Evolutionary conservation across 2,113 vertebrate genomes (phyloP).

Genomic region (Peromyscus leucopus): DNA sequence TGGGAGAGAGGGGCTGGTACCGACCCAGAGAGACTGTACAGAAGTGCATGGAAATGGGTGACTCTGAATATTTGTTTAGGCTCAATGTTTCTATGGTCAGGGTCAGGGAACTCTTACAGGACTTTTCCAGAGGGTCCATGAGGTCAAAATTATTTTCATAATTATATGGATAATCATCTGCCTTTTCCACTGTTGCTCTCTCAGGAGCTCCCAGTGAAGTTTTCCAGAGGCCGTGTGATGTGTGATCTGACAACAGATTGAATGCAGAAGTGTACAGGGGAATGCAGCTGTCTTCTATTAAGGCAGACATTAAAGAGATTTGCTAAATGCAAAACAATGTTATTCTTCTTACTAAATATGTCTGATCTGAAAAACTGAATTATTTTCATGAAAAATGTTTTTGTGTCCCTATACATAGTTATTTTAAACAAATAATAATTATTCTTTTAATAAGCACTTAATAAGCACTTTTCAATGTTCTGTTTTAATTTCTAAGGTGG

Average conservation of each 20-base stretch:
- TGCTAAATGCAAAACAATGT: constrained; percentile 49
- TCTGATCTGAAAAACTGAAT: constrained; percentile 37
- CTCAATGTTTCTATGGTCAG: constrained; percentile 49
- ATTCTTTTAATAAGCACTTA: constrained; percentile 36
- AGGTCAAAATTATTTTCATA: constrained; percentile 76
- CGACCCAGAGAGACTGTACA: not conserved
- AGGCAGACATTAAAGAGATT: constrained; percentile 59
- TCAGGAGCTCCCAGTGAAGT: constrained; percentile 50
- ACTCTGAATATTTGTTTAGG: constrained; percentile 17
- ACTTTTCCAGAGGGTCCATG: not conserved
- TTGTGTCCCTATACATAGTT: constrained; percentile 5
- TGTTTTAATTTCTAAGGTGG: constrained; percentile 39
- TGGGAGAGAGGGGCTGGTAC: not conserved
- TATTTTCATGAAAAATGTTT: constrained; percentile 48
- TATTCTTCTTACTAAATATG: constrained; percentile 42
- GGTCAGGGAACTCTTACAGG: constrained; percentile 27
- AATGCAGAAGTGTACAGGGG: constrained; percentile 65
- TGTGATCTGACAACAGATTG: constrained; percentile 70
- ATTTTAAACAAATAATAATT: not conserved
- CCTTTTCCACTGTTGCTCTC: constrained; percentile 63
- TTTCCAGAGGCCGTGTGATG: constrained; percentile 67
- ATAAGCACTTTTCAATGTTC: not conserved
- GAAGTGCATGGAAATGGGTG: not conserved
- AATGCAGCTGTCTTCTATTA: constrained; percentile 73
- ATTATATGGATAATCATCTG: constrained; percentile 60